A percentile compares a stretch with the other conserved stretches of the same genome.
These are phyloP conservation scores for Neodiprion fabricii DNA, from an alignment of 1,140 invertebrate species.

Conservation along the genomic window DNA sequence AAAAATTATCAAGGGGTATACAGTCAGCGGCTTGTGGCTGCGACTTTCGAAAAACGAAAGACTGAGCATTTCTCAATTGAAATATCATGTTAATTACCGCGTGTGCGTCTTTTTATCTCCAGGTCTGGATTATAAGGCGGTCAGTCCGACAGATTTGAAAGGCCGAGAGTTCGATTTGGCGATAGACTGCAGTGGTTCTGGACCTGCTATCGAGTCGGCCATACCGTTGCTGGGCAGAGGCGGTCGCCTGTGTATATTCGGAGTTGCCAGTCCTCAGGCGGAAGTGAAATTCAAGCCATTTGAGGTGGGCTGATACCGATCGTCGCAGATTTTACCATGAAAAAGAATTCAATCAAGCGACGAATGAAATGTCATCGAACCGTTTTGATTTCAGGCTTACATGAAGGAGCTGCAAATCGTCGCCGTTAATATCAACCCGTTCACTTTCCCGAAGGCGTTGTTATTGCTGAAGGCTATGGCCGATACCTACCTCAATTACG, in stretches of 20 bases:
- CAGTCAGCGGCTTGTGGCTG: no score
- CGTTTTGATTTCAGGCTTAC: slow-evolving; percentile 64
- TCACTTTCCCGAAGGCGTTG: slow-evolving; percentile 70
- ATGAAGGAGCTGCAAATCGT: slow-evolving; percentile 70
- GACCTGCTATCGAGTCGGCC: slow-evolving; percentile 63
- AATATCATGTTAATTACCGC: no score
- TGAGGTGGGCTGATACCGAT: slow-evolving; percentile 32
- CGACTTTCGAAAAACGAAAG: no score
- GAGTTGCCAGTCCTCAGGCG: slow-evolving; percentile 60
- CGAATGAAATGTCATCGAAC: neutral
- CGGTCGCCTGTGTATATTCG: slow-evolving; percentile 67
- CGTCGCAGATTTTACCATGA: neutral
- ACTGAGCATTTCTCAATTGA: neutral
- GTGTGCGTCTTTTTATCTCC: neutral
- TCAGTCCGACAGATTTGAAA: slow-evolving; percentile 65
- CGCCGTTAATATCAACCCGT: slow-evolving; percentile 73
- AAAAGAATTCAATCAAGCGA: neutral
- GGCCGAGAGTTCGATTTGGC: slow-evolving; percentile 65
- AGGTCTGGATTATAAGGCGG: slow-evolving; percentile 66
- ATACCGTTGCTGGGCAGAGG: slow-evolving; percentile 57
- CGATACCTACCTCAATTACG: slow-evolving; percentile 67
- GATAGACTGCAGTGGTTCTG: slow-evolving; percentile 72
- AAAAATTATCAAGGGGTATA: no score
- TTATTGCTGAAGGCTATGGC: slow-evolving; percentile 69
- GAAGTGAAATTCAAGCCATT: slow-evolving; percentile 56